These are phyloP conservation scores for Hirundichthys speculiger DNA, from an alignment of 2,113 vertebrate species.

Conservation along the genomic window DNA sequence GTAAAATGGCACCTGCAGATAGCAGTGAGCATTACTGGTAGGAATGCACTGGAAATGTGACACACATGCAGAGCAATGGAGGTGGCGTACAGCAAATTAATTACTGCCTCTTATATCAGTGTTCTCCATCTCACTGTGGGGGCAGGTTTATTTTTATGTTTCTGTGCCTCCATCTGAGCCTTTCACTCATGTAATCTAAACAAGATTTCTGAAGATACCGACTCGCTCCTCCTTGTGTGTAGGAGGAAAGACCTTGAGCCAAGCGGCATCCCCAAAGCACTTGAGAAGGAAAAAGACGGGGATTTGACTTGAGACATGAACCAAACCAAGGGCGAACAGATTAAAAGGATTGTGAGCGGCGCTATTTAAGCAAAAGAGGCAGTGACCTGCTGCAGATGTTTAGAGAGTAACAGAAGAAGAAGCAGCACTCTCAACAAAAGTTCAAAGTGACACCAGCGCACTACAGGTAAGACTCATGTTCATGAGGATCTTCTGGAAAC, in stretches of 20 bases:
- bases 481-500: background rate
- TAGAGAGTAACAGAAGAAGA: slow-evolving; percentile 19
- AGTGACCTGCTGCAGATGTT: slow-evolving; percentile 34
- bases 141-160: slow-evolving; percentile 23
- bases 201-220: slow-evolving; percentile 34
- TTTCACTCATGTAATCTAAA: slow-evolving; percentile 32
- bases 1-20: background rate
- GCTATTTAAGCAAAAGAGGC: slow-evolving; percentile 58
- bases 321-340: slow-evolving; percentile 58
- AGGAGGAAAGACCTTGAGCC: slow-evolving; percentile 65
- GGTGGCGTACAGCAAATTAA: slow-evolving; percentile 11
- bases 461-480: slow-evolving; percentile 54
- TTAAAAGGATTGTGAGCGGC: slow-evolving; percentile 64
- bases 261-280: slow-evolving; percentile 2
- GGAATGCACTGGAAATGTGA: slow-evolving; percentile 1
- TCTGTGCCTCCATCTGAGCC: slow-evolving; percentile 31
- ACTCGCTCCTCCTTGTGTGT: slow-evolving; percentile 22
- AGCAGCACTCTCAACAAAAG: slow-evolving; percentile 5
- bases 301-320: slow-evolving; percentile 23
- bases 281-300: slow-evolving; percentile 24
- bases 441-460: slow-evolving; percentile 9
- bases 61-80: background rate
- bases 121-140: slow-evolving; percentile 47
- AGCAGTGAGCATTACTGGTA: background rate
- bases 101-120: slow-evolving; percentile 7